Conservation (phyloP, 2,113 vertebrate genomes). For the Mola mola region DNA sequence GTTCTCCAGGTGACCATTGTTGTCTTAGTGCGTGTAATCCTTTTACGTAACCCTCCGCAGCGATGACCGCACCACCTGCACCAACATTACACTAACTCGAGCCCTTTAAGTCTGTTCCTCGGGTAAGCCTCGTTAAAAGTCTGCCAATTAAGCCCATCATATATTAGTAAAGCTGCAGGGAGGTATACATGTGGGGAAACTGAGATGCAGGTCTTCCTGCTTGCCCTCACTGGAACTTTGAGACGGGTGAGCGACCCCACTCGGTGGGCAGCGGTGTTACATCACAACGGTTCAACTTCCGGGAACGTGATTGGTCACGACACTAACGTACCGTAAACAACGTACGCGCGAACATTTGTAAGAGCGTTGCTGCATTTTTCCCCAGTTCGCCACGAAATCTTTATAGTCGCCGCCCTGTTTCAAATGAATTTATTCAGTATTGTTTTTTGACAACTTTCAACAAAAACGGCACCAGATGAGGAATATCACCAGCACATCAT, state of each 20-base stretch:
- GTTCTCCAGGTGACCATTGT: slow-evolving; percentile 61
- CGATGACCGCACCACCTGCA: slow-evolving; percentile 24
- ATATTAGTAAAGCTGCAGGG: not conserved
- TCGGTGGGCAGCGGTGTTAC: slow-evolving; percentile 23
- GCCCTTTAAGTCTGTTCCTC: not conserved
- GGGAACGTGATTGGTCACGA: too few species aligned
- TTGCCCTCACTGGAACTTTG: not conserved
- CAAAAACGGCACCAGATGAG: too few species aligned
- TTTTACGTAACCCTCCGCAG: slow-evolving; percentile 59
- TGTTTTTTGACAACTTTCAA: too few species aligned
- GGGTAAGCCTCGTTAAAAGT: not conserved
- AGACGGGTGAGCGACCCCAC: slow-evolving; percentile 39
- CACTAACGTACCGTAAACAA: too few species aligned
- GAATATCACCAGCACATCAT: too few species aligned
- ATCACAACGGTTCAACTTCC: not conserved
- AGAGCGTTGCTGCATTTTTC: too few species aligned
- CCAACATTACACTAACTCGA: slow-evolving; percentile 1
- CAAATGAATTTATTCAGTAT: too few species aligned
- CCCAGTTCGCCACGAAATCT: too few species aligned
- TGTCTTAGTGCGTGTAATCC: slow-evolving; percentile 60
- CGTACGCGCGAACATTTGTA: too few species aligned
- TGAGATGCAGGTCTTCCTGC: not conserved
- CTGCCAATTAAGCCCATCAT: not conserved
- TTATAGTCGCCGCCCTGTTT: too few species aligned
- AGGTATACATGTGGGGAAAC: not conserved